phyloP scores from a whole-genome alignment of 2,888 invertebrate genomes.

The Andrena hattorfiana region DNA sequence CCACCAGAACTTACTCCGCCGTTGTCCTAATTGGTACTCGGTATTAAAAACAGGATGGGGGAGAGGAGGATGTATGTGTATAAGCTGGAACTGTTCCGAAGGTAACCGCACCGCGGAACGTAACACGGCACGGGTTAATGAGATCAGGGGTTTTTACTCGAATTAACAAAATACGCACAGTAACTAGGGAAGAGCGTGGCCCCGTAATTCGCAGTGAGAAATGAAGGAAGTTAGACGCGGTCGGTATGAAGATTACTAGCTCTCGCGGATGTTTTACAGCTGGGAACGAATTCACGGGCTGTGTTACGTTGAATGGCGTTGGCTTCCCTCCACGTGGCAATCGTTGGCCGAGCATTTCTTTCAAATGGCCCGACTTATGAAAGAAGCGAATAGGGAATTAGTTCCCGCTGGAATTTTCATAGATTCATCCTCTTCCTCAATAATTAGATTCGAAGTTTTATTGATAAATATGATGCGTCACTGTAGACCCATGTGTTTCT shows the following conservation, averaged over 20 bases:
- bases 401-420: too few relatives aligned
- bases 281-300: neutral
- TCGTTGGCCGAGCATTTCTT: neutral
- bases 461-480: too few relatives aligned
- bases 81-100: slow-evolving; percentile 50
- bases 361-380: too few relatives aligned
- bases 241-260: slow-evolving; percentile 47
- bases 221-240: slow-evolving; percentile 46
- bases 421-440: too few relatives aligned
- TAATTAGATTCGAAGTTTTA: too few relatives aligned
- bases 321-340: neutral
- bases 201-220: slow-evolving; percentile 57
- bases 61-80: slow-evolving; percentile 16
- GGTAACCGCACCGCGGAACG: slow-evolving; percentile 57
- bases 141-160: slow-evolving; percentile 66
- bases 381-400: too few relatives aligned
- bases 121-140: slow-evolving; percentile 61
- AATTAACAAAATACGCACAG: slow-evolving; percentile 64
- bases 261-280: slow-evolving; percentile 19
- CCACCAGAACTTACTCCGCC: slow-evolving; percentile 70
- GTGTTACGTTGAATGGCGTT: neutral
- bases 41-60: slow-evolving; percentile 64
- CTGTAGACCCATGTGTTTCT: too few relatives aligned
- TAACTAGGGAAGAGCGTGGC: slow-evolving; percentile 48
- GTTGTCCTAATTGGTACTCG: slow-evolving; percentile 67